Conservation (phyloP, 2,113 vertebrate genomes). For the Halichoeres trimaculatus region DNA sequence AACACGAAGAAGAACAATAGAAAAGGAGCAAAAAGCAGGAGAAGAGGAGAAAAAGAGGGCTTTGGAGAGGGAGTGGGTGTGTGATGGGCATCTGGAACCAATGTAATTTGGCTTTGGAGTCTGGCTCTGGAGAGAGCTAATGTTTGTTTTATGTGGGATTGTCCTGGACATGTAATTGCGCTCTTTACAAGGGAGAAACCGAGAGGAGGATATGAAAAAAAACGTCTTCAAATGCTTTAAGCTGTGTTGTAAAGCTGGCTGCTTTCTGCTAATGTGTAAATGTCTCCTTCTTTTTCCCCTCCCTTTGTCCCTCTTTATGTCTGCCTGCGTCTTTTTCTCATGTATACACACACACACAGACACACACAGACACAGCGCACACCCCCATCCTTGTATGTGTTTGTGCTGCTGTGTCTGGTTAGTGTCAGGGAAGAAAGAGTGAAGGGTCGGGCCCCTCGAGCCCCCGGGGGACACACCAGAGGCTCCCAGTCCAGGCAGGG, state of each 20-base stretch:
- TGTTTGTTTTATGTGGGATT: conserved; percentile 95
- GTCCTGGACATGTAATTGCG: conserved; percentile 89
- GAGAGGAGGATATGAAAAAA: conserved; percentile 86
- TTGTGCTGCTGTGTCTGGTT: conserved; percentile 77
- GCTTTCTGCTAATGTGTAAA: conserved; percentile 51
- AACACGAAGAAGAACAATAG: conserved; percentile 50
- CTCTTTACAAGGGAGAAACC: conserved; percentile 81
- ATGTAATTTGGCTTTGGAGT: conserved; percentile 87
- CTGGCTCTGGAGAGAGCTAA: conserved; percentile 77
- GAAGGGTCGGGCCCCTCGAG: conserved; percentile 62
- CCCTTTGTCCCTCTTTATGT: conserved; percentile 36
- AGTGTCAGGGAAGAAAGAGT: conserved; percentile 68
- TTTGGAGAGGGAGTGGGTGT: conserved; percentile 36
- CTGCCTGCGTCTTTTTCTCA: conserved; percentile 29
- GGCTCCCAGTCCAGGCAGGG: conserved; percentile 59
- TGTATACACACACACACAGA: conserved; percentile 32
- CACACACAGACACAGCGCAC: conserved; percentile 4
- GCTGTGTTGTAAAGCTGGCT: conserved; percentile 55
- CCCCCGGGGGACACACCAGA: conserved; percentile 60
- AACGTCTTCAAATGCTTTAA: conserved; percentile 60
- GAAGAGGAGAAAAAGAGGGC: conserved; percentile 8
- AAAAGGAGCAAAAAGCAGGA: conserved; percentile 42
- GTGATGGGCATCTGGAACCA: conserved; percentile 92
- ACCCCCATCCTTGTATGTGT: conserved; percentile 43
- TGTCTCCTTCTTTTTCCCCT: conserved; percentile 22